These are phyloP conservation scores for Anhinga anhinga DNA, from an alignment of 2,113 vertebrate species.

Conservation along the genomic window DNA sequence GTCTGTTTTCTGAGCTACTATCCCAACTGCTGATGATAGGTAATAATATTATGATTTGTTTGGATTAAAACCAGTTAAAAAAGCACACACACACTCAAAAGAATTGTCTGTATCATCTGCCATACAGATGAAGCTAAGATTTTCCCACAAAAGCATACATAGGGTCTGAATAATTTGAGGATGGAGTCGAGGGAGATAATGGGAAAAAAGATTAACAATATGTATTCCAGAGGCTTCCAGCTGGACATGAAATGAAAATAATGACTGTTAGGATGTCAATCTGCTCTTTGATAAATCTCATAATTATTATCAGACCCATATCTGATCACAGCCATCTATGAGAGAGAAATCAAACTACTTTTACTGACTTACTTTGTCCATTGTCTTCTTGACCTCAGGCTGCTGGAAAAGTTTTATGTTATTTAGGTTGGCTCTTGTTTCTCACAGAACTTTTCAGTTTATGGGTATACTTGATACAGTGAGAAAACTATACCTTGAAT, in stretches of 20 bases:
- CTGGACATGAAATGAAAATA: constrained; percentile 54
- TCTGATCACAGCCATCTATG: not conserved
- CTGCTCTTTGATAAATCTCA: constrained; percentile 48
- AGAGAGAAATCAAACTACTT: not conserved
- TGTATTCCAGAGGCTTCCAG: constrained; percentile 34
- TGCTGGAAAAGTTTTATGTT: not conserved
- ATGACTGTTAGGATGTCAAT: constrained; percentile 34
- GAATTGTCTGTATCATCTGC: constrained; percentile 41
- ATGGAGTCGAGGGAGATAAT: constrained; percentile 29
- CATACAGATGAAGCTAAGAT: constrained; percentile 40
- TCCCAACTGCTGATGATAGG: not conserved
- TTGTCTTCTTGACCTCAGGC: not conserved
- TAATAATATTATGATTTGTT: not conserved
- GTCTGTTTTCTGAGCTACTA: not conserved
- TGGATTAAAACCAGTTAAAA: not conserved
- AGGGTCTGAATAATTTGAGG: constrained; percentile 17
- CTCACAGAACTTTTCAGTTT: not conserved
- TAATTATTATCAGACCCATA: constrained; percentile 38
- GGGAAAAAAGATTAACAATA: constrained; percentile 32
- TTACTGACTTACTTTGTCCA: not conserved
- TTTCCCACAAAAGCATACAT: constrained; percentile 38
- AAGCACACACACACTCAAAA: not conserved
- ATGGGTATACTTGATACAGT: not conserved
- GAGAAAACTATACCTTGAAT: not conserved
- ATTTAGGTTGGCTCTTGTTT: not conserved